Base-by-base conservation (phyloP, 2,113 vertebrate species). In the Melanostigma gelatinosum region DNA sequence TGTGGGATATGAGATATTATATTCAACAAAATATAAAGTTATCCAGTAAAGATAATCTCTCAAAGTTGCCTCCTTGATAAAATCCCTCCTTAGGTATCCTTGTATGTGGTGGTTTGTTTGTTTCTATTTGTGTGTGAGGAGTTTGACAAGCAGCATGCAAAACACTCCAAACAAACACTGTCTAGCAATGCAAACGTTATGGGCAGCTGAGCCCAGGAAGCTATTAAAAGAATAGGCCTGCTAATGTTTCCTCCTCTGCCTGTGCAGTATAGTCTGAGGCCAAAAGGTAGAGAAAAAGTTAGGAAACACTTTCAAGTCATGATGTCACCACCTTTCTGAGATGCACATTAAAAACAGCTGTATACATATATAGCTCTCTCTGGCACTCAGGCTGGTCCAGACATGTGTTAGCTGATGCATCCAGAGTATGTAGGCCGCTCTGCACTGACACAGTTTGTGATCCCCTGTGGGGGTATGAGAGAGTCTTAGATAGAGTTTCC, bases 401-500 rank as follows among this genome's bases (percentile, higher is more conserved):
- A 72, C 76, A 75, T 66, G 73, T 77, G 67, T 62, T 67, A 34
- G 42, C 74, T 63, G 83, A 29, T 75, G 61, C 70, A 87, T 84
- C n/a, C 72, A 65, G 75, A 74, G 77, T 84, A 82, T 87, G 83
- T 84, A 10, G 79, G 61, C 83, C 48, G 67, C 66, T 70, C 77
- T 52, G 70, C 20, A 52, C 72, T 87, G 89, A 87, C 90, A 85
- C 72, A 54, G 81, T 84, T 80, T 69, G n/a, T 52, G 77, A 55
- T 63, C 77, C 72, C 76, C 69, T 67, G 82, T 80, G 88, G 77
- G 52, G 80, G 22, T 13, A 54, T 69, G 62, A 66, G 60, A 57
- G 77, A 76, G 84, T 82, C 70, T 82, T 82, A 87, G 87, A 92
- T 93, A 84, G 85, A 85, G 66, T 92, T 92, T 90, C 93, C 75